Base-by-base conservation (phyloP, 37 sponge, comb jelly and placozoan genomes). In the Beroe forskalii region DNA sequence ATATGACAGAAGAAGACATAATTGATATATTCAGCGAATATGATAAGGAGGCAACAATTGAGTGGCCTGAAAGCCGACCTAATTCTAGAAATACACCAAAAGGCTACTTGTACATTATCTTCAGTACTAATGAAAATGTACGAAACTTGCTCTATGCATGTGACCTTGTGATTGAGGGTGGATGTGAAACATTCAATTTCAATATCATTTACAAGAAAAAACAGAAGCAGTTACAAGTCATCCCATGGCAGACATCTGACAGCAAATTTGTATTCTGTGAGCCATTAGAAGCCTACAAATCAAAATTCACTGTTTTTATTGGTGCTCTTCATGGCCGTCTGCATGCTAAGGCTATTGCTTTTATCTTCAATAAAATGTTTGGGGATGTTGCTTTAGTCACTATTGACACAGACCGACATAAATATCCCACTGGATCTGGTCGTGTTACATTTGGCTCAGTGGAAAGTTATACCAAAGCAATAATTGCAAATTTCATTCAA, bases 51-150 rank as follows among this genome's bases (percentile, higher is more conserved):
- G 86, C 35, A 14, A 41, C 17, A 80, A 80, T 80, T 19, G 86
- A 80, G 27, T 80, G 86, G 86, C 86, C 86, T 37, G 86, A 80
- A 80, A 80, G 86, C 30, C 44, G 86, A 35, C 86, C 86, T 38
- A 80, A 80, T 8, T 33, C 40, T 23, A 41, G 86, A 24, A 80
- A 23, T 4, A 80, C 86, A 19, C 86, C 86, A 20, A 80, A 80
- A 44, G 86, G 86, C 19, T 80, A 80, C 55, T 48, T 80, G 14
- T 80, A 80, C 30, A 80, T 80, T 27, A 80, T 80, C 12, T 43
- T 80, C 3, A 80, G 25, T 23, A 80, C 86, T 1, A 80, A 80
- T 80, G 86, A 80, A 38, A 80, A 80, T 80, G 55, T 80, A 32
- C 37, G 86, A 80, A 80, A 80, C 27, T 25, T 80, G 27, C 30